Conservation (phyloP, 2,113 vertebrate species). For the Eurystomus gularis region DNA sequence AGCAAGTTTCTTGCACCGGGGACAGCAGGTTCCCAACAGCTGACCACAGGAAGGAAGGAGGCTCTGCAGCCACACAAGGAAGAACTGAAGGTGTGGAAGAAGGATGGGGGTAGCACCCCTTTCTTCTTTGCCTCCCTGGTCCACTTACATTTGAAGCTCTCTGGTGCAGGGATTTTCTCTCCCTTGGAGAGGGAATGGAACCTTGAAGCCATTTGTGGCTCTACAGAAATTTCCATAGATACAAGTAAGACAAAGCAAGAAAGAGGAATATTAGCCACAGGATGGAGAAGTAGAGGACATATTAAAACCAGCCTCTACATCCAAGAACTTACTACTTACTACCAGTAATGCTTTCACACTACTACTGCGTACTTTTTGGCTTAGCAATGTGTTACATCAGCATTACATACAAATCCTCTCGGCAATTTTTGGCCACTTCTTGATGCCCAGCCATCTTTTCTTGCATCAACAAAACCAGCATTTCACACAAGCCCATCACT, state of each 20-base stretch:
- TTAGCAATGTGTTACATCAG: not conserved
- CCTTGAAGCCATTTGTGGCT: not conserved
- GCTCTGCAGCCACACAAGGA: not conserved
- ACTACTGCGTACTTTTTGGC: not conserved
- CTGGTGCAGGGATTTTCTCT: not conserved
- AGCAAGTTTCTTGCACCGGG: rapidly evolving
- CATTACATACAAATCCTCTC: not conserved
- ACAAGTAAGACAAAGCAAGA: not conserved
- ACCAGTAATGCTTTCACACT: not conserved
- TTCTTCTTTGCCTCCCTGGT: not conserved
- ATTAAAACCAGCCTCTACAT: not conserved
- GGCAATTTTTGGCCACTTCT: not conserved
- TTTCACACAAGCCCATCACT: not conserved
- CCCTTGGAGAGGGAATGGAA: not conserved
- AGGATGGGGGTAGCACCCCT: not conserved
- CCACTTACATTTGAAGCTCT: not conserved
- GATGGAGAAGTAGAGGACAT: not conserved
- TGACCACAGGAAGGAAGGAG: not conserved
- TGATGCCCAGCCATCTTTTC: not conserved
- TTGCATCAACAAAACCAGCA: not conserved
- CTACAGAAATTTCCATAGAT: not conserved
- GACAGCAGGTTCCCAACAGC: not conserved
- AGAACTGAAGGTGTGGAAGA: not conserved
- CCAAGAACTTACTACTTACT: not conserved
- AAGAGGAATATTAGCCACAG: not conserved